Evolutionary conservation across 2,888 invertebrate species (phyloP).

Genomic region (Bembecia ichneumoniformis): DNA sequence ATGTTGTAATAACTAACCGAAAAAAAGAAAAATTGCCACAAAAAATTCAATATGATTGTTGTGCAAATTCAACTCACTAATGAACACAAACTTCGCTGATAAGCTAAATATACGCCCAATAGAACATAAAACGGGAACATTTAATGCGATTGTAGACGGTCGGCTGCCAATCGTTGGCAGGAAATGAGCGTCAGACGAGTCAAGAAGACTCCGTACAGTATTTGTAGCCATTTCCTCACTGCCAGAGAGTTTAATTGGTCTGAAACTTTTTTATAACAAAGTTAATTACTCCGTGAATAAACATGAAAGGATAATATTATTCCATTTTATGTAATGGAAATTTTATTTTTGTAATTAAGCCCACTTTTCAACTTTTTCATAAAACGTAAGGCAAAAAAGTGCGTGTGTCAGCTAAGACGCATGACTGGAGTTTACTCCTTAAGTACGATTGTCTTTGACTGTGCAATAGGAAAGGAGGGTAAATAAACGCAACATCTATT

Average conservation of each 20-base stretch:
- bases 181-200: constrained; percentile 25
- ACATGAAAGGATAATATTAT: not conserved
- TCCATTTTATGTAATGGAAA: too few relatives aligned
- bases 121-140: constrained; percentile 17
- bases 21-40: too few relatives aligned
- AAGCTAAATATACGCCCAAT: not conserved
- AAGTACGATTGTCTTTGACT: too few relatives aligned
- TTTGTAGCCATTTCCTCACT: not conserved
- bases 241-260: not conserved
- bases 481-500: too few relatives aligned
- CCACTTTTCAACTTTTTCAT: too few relatives aligned
- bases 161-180: constrained; percentile 35
- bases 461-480: too few relatives aligned
- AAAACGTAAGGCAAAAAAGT: too few relatives aligned
- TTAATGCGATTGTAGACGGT: constrained; percentile 33
- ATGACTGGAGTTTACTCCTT: too few relatives aligned
- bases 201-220: constrained; percentile 2
- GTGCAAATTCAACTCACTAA: not conserved
- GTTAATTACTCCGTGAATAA: not conserved
- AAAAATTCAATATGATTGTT: too few relatives aligned
- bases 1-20: too few relatives aligned
- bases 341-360: too few relatives aligned
- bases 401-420: too few relatives aligned
- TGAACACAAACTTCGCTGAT: not conserved
- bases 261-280: not conserved